Base-by-base conservation (phyloP, 2,888 invertebrate genomes). In the Strigamia crassipes region DNA sequence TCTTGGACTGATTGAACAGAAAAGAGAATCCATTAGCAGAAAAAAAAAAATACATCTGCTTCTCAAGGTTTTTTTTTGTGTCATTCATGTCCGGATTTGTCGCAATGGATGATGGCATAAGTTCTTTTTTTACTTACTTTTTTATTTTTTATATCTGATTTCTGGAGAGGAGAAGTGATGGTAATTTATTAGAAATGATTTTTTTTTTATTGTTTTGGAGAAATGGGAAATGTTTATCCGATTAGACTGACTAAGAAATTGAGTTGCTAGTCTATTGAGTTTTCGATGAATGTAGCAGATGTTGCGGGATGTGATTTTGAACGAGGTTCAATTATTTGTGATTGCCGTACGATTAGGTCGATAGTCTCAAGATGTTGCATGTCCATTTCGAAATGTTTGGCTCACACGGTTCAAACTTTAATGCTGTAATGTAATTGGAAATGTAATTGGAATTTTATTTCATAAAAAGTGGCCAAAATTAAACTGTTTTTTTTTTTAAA, bases 281-380 rank as follows among this genome's bases (percentile, higher is more conserved):
- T 51, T 51, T n/a, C 1, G 51, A 51, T n/a, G 18, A 4, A 51
- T n/a, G 51, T 6, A 51, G n/a, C 51, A 51, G 51, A n/a, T 51
- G 51, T 51, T 18, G 51, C 51, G n/a, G 51, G n/a, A 51, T 51
- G 51, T 51, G 51, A 51, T 51, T 51, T 51, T 51, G n/a, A 51
- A 51, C 2, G 13, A 6, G 51, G n/a, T 51, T n/a, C n/a, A 51
- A 51, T 51, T 51, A 51, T 51, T 51, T 51, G 51, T 51, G 51
- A 51, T 51, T 51, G 51, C 51, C 51, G n/a, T 51, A 51, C 13
- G 51, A 51, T 51, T 15, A 51, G 18, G 51, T 51, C 51, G 51
- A 51, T 51, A 51, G n/a, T 4, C n/a, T 13, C 51, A 51, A 51
- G 51, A 51, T 51, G 51, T 51, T 51, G n/a, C 51, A 18, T 18